Evolutionary conservation across 23 tunicate species (phyloP), one percentile per base, ranked within the genome.

Genomic region (Ascidia mentula): DNA sequence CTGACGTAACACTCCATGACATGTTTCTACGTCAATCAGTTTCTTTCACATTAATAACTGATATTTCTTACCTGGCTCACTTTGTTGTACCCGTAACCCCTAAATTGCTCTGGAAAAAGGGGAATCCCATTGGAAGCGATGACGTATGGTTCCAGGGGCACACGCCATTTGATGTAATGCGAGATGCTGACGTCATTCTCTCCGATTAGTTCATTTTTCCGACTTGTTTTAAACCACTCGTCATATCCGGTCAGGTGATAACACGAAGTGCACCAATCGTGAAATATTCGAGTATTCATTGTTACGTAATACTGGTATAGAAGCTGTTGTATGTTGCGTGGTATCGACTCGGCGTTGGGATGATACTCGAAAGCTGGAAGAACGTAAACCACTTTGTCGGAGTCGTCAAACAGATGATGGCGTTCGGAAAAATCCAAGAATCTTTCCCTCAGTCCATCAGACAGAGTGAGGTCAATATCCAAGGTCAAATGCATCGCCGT

Each of bases 61-160:
- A 4, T 71, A 34, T 36, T 17, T 8, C 1, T 71, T 36, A 90
- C 96, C 82, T 92, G 98, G 37, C 92, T 90, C 17, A 92, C 84
- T 53, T 94, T 65, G 79, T 92, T 94, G 69, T 89, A 92, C 6
- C 98, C 98, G 65, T 88, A 85, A 33, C 86, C 82, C 24, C 60
- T 73, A 45, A 92, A 92, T 12, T 89, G 84, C 81, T 92, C 98
- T 74, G 89, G 84, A 76, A 80, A 76, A 13, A 36, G 0, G 4
- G 93, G 98, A 40, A 84, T 77, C 31, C 59, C 71, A 46, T 18
- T 26, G 6, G 72, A 61, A 13, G 87, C 72, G 53, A 90, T 90
- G 75, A 83, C 84, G 75, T 89, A 92, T 0, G 98, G 98, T 39
- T 92, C 98, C 89, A 89, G 89, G 17, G 90, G 61, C n/a, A 33